Base-by-base conservation (phyloP, 2,888 invertebrate species). In the Villa cingulata region DNA sequence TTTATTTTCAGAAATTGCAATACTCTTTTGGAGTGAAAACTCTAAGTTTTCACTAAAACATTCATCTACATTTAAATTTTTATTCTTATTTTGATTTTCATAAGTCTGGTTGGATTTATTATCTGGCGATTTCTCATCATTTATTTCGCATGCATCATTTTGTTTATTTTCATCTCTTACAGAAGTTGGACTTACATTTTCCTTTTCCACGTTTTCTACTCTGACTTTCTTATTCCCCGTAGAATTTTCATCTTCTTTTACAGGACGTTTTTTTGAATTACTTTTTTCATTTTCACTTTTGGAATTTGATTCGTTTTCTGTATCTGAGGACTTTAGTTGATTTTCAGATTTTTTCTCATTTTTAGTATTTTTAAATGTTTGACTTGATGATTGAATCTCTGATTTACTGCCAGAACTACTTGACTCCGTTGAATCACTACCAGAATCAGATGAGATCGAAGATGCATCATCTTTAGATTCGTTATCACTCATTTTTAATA, bases 401-500 rank as follows among this genome's bases (percentile, higher is more conserved):
- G 29, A 32, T 32, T 48, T 38, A 37, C 29, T 39, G 17, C 41
- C 38, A n/a, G 37, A 40, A 27, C 29, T 41, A 17, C 29, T 20
- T 15, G 37, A 37, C 36, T 16, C 36, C 37, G 20, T 37, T 14
- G 45, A 40, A 41, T 47, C 51, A 27, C 42, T 36, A n/a, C 51
- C 43, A 15, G 50, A 45, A 43, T 45, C 34, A 43, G 40, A 40
- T 29, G 45, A 41, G 32, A 40, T 40, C n/a, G 34, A 40, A 4
- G 45, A 40, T 27, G 29, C 34, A 40, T 19, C 18, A 18, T 18
- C 12, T 18, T 37, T 45, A 4, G 40, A 45, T 36, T 45, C 40
- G 20, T 29, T 15, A 14, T 36, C 40, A 41, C 45, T 45, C 45
- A 45, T 45, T 18, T 32, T 32, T 37, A 29, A 23, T 23, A 7